Percentiles rank a stretch among this genome's conserved stretches.
phyloP scores from a whole-genome alignment of 1,140 invertebrate species.

The Galendromus occidentalis region DNA sequence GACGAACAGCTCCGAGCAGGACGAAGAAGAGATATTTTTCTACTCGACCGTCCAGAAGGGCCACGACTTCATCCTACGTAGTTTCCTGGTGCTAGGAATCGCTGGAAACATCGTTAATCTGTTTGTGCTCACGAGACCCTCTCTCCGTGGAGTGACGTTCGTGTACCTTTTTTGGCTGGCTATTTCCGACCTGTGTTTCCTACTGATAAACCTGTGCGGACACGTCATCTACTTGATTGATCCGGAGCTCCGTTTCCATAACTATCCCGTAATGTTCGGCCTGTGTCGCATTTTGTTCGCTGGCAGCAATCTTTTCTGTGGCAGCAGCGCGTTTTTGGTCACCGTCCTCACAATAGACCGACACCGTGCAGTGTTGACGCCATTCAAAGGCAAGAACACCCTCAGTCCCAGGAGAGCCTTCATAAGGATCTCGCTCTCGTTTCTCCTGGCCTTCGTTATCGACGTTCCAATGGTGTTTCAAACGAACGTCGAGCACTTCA shows the following conservation, averaged over 20 bases:
- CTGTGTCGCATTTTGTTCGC: background rate
- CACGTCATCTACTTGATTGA: background rate
- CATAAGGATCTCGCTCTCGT: background rate
- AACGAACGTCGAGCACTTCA: background rate
- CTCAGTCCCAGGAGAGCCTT: constrained; percentile 24
- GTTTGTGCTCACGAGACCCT: constrained; percentile 45
- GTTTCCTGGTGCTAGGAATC: constrained; percentile 45
- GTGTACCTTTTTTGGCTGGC: constrained; percentile 51
- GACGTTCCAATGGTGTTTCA: background rate
- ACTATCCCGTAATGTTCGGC: background rate
- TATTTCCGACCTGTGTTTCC: constrained; percentile 37
- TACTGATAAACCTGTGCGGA: constrained; percentile 39
- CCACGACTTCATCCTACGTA: constrained; percentile 43
- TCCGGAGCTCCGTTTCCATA: background rate
- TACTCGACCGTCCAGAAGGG: background rate
- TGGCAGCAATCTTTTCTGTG: constrained; percentile 46
- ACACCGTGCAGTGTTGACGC: constrained; percentile 27
- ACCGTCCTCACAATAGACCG: constrained; percentile 29
- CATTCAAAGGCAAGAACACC: constrained; percentile 25
- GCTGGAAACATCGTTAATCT: constrained; percentile 50
- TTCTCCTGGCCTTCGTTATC: background rate
- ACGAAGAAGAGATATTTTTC: background rate
- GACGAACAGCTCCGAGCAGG: background rate
- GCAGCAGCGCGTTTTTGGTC: constrained; percentile 28
- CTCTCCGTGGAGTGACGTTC: constrained; percentile 49